These are phyloP conservation scores for Ophthalmolycus amberensis DNA, from an alignment of 2,113 vertebrate genomes.

Conservation along the genomic window DNA sequence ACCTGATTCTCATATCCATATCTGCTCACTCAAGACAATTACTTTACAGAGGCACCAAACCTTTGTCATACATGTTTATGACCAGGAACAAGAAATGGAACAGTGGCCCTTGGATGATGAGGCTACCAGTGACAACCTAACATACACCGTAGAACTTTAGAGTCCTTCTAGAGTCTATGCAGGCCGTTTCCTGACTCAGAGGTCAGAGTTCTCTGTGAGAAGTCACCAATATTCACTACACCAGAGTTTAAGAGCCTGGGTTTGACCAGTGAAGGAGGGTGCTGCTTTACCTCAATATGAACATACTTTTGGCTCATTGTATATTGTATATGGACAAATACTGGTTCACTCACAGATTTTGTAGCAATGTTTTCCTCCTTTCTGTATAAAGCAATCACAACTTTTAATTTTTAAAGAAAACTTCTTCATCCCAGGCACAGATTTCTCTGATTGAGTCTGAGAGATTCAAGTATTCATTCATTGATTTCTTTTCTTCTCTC, in stretches of 20 bases:
- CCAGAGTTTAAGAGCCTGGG: not conserved
- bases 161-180: not conserved
- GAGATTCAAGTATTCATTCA: conserved; percentile 42
- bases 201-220: not conserved
- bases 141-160: not conserved
- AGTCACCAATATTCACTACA: not conserved
- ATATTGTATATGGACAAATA: not conserved
- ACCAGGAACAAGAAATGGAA: too few species aligned
- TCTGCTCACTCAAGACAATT: too few species aligned
- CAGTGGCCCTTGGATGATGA: too few species aligned
- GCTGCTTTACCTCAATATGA: not conserved
- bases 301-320: not conserved
- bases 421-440: conserved; percentile 2
- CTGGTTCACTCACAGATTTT: not conserved
- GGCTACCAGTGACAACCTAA: too few species aligned
- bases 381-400: not conserved
- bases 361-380: not conserved
- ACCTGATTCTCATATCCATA: not conserved
- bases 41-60: too few species aligned
- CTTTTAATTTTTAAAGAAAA: not conserved
- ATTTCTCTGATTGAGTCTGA: conserved; percentile 7
- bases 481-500: conserved; percentile 44
- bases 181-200: not conserved
- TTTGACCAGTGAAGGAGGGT: not conserved
- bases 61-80: too few species aligned